Evolutionary conservation across 37 sponge, comb jelly and placozoan species (phyloP), one percentile per base, ranked within the genome.

Genomic region (Geodia barretti): DNA sequence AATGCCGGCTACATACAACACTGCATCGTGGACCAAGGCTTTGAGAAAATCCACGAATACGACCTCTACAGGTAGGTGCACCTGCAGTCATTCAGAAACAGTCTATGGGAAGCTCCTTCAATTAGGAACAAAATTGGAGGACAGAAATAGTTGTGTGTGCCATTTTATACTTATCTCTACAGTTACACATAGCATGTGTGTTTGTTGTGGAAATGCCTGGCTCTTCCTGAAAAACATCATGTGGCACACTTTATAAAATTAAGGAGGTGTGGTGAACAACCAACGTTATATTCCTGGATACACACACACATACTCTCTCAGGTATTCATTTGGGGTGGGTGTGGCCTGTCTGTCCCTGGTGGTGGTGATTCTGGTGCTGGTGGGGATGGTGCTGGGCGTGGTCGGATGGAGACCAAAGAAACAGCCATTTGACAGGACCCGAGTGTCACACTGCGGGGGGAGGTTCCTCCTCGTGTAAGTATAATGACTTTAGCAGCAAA

Each of bases 391-490:
- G 5, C 54, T 79, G 41, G 92, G 88, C 3, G 37, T 83, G 42
- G 32, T 47, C 64, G 88, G 92, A 2, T 84, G 77, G 60, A 66
- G 80, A 31, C 73, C 39, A 66, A 66, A 87, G 26, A 39, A 26
- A 37, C 66, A 30, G 14, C 92, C 92, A 0, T 61, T 73, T 29
- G 80, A 87, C 3, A 32, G 92, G 20, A 73, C 77, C 24, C 4
- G 19, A 14, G n/a, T 92, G 36, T 87, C 92, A 28, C 78, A 92
- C 76, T 92, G 87, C 80, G 88, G 84, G 9, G 87, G 87, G 5
- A 83, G 83, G 37, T 67, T 79, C 39, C 64, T 92, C 41, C 47
- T 92, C 36, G 37, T 86, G 92, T 91, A 32, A 86, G 87, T 29
- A 0, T 0, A n/a, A n/a, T n/a, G n/a, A n/a, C n/a, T n/a, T n/a